Evolutionary conservation across 2,888 invertebrate species (phyloP).

Genomic region (Heliconius charithonia): DNA sequence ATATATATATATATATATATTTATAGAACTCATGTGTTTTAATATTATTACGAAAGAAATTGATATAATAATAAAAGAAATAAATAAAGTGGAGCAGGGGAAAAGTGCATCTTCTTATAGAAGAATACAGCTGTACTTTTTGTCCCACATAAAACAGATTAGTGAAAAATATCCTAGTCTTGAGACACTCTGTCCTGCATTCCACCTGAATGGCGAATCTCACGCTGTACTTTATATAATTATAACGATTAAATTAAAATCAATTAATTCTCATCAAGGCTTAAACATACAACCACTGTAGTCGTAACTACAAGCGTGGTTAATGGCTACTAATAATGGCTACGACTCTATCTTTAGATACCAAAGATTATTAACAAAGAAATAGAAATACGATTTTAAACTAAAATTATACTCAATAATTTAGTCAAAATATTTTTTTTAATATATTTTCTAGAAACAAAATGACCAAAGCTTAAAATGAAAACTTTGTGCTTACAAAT

Average conservation of each 20-base stretch:
- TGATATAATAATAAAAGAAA: neutral
- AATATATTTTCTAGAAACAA: neutral
- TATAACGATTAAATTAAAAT: too few species aligned
- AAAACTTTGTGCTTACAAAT: slow-evolving; percentile 28
- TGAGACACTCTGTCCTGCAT: neutral
- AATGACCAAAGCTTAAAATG: slow-evolving; percentile 10
- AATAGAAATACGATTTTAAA: too few species aligned
- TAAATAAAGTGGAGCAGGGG: neutral
- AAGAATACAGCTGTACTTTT: neutral
- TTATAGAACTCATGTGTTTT: neutral
- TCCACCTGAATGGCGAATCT: neutral
- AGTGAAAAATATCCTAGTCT: neutral
- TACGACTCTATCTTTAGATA: too few species aligned
- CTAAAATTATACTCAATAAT: neutral
- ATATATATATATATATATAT: neutral
- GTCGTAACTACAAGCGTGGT: too few species aligned
- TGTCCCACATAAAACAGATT: neutral
- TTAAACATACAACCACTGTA: too few species aligned
- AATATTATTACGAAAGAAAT: neutral
- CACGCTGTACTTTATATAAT: too few species aligned
- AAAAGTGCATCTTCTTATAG: neutral
- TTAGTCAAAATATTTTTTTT: neutral
- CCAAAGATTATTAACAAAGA: too few species aligned
- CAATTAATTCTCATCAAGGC: too few species aligned
- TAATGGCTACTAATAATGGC: too few species aligned